Conservation (phyloP, 2,113 vertebrate genomes). For the Zingel zingel region DNA sequence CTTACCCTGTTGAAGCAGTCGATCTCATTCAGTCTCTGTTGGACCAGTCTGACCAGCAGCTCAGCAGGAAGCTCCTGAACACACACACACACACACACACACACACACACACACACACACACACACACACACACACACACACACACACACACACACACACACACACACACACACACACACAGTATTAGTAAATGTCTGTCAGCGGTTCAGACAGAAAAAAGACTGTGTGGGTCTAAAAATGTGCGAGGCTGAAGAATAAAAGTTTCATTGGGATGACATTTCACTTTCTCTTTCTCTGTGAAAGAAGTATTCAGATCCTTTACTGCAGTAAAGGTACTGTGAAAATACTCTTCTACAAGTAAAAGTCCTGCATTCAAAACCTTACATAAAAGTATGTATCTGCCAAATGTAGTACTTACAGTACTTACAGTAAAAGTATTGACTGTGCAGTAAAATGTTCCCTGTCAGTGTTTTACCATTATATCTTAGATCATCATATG, state of each 20-base stretch:
- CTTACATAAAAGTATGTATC: not conserved
- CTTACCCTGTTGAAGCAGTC: slow-evolving; percentile 90
- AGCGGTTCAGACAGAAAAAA: not conserved
- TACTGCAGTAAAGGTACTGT: not conserved
- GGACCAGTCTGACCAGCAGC: slow-evolving; percentile 84
- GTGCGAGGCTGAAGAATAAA: not conserved
- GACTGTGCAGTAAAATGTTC: no score
- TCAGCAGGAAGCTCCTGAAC: slow-evolving; percentile 82
- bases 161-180: not conserved
- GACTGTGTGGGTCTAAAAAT: not conserved
- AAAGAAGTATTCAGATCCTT: not conserved
- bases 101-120: not conserved
- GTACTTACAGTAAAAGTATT: no score
- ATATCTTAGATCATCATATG: no score
- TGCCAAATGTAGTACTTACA: no score
- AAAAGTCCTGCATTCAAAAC: not conserved
- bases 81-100: slow-evolving; percentile 12
- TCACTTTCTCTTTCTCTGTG: no score
- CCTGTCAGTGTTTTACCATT: no score
- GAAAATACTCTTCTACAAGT: not conserved
- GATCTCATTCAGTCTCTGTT: slow-evolving; percentile 83
- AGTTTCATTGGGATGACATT: no score
- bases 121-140: not conserved
- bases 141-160: slow-evolving; percentile 1
- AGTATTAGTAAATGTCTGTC: not conserved